phyloP scores from a whole-genome alignment of 1,140 invertebrate species.

The Aporrectodea caliginosa region DNA sequence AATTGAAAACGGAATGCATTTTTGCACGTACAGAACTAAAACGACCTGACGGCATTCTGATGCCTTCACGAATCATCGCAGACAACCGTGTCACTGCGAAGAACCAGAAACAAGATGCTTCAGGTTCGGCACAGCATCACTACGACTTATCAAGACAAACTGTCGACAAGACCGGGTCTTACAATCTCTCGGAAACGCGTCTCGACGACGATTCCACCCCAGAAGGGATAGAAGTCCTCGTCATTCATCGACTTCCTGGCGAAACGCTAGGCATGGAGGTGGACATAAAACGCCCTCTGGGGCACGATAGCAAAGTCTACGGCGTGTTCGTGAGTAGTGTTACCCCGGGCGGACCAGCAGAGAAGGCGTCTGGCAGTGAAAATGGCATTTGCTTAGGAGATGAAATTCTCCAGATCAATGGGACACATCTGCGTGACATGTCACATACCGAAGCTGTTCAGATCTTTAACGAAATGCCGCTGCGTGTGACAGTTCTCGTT shows the following conservation, averaged over 20 bases:
- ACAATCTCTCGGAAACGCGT: too few species aligned
- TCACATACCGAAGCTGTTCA: slow-evolving; percentile 82
- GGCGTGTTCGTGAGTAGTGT: slow-evolving; percentile 83
- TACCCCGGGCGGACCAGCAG: slow-evolving; percentile 77
- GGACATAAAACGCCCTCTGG: slow-evolving; percentile 81
- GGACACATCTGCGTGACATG: slow-evolving; percentile 68
- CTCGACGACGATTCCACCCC: too few species aligned
- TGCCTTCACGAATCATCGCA: too few species aligned
- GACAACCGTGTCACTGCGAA: too few species aligned
- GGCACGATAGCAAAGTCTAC: slow-evolving; percentile 63
- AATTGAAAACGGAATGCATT: too few species aligned
- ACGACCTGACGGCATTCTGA: too few species aligned
- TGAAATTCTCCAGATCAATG: slow-evolving; percentile 81
- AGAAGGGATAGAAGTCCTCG: not conserved
- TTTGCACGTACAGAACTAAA: too few species aligned
- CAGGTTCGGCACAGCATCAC: too few species aligned
- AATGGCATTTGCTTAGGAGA: slow-evolving; percentile 67
- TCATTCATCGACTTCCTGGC: slow-evolving; percentile 74
- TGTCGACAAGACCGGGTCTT: too few species aligned
- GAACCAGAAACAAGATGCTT: too few species aligned
- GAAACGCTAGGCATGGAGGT: slow-evolving; percentile 84
- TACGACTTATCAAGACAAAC: too few species aligned
- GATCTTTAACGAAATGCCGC: slow-evolving; percentile 54
- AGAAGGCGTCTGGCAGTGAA: slow-evolving; percentile 70
- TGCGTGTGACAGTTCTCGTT: slow-evolving; percentile 41